Evolutionary conservation across 2,888 invertebrate genomes (phyloP), one percentile per base, ranked within the genome.

Genomic region (Anarsia innoxiella): DNA sequence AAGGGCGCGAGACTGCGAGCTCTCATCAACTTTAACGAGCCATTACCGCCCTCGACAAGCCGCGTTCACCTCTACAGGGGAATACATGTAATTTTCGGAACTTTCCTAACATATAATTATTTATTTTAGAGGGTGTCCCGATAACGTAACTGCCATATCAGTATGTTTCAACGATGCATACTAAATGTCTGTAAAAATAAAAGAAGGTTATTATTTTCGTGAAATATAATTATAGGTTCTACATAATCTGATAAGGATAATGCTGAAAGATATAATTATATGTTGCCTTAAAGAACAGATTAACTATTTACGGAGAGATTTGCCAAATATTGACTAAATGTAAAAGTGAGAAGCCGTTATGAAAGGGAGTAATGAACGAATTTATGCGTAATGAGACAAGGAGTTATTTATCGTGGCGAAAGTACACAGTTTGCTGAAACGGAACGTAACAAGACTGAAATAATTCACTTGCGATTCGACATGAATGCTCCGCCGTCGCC

Each of bases 21-120:
- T 68, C 79, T 80, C 83, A 79, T 83, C 83, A 82, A 76, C 70
- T 77, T 78, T 80, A 82, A 83, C 79, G 83, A 83, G 69, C 76
- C 76, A 79, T 82, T 78, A 77, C 80, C 62, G 59, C 58, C n/a
- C n/a, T n/a, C n/a, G n/a, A n/a, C n/a, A n/a, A n/a, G 47, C 46
- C 45, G 27, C 40, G 29, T 30, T 51, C 47, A 45, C 54, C 59
- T 46, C 49, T 60, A 62, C 56, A 56, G 62, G 71, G 70, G 61
- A 68, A 66, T 68, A 66, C 66, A 52, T 60, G 72, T 77, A 75
- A 80, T 80, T 12, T 75, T 78, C 74, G 72, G 69, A 71, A 73
- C 72, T 72, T 72, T 63, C 65, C 65, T 73, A 77, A 80, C 74
- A 61, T 78, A 63, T 79, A 82, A 82, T 83, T 80, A 82, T n/a